Evolutionary conservation across 2,888 invertebrate genomes (phyloP).

Genomic region (Pilophorus perplexus): DNA sequence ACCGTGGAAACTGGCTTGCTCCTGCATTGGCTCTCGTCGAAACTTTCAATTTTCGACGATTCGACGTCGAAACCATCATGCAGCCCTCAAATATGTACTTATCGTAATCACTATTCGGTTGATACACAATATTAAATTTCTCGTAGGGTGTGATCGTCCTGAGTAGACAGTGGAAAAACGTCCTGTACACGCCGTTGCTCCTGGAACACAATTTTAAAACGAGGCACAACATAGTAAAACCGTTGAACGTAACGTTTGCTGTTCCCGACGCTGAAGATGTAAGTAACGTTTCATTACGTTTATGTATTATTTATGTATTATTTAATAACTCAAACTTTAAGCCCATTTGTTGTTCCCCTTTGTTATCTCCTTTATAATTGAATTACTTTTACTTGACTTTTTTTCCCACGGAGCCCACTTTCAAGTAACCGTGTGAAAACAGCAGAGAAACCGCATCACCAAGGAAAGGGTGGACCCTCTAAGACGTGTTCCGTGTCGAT

Average conservation of each 20-base stretch:
- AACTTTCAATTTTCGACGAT: too few species aligned
- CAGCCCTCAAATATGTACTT: too few species aligned
- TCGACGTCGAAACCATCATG: too few species aligned
- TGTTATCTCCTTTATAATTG: not conserved
- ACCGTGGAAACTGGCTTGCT: too few species aligned
- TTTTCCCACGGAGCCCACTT: too few species aligned
- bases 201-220: conserved; percentile 86
- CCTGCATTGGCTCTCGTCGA: too few species aligned
- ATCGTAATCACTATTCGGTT: not conserved
- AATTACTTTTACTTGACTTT: too few species aligned
- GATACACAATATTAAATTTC: conserved; percentile 34
- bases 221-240: conserved; percentile 65
- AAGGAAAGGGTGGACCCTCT: too few species aligned
- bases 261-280: conserved; percentile 81
- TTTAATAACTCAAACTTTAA: not conserved
- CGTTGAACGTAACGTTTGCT: conserved; percentile 85
- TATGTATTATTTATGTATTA: not conserved
- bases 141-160: conserved; percentile 88
- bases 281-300: conserved; percentile 48
- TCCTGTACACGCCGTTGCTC: conserved; percentile 86
- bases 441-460: too few species aligned
- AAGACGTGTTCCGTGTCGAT: too few species aligned
- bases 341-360: not conserved
- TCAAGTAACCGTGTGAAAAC: too few species aligned
- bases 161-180: conserved; percentile 95